phyloP scores from a whole-genome alignment of 2,113 vertebrate species.

The Casuarius casuarius region DNA sequence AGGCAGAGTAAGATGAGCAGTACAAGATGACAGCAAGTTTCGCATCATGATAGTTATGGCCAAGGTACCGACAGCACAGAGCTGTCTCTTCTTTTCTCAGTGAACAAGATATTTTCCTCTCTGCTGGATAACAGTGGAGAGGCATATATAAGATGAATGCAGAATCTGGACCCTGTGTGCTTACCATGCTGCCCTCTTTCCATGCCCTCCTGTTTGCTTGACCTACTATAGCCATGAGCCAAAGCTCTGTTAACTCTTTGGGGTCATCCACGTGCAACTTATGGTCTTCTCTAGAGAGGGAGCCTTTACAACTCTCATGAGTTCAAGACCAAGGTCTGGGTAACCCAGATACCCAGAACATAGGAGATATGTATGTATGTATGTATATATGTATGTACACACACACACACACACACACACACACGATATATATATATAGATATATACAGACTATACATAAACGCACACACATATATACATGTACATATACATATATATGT shows the following conservation, averaged over 20 bases:
- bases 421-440: too few relatives aligned
- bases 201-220: neutral
- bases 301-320: neutral
- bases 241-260: neutral
- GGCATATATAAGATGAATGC: neutral
- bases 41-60: neutral
- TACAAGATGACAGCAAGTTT: neutral
- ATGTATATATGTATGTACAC: too few relatives aligned
- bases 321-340: neutral
- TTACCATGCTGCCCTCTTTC: neutral
- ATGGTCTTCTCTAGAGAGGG: neutral
- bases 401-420: too few relatives aligned
- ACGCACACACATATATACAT: too few relatives aligned
- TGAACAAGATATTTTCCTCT: neutral
- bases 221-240: neutral
- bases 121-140: neutral
- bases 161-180: neutral
- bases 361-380: neutral
- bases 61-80: neutral
- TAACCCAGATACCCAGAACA: neutral
- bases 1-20: neutral
- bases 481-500: too few relatives aligned
- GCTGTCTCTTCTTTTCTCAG: neutral
- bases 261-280: neutral
- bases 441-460: too few relatives aligned